phyloP scores from a whole-genome alignment of 2,113 vertebrate genomes.

The Microtus ochrogaster region DNA sequence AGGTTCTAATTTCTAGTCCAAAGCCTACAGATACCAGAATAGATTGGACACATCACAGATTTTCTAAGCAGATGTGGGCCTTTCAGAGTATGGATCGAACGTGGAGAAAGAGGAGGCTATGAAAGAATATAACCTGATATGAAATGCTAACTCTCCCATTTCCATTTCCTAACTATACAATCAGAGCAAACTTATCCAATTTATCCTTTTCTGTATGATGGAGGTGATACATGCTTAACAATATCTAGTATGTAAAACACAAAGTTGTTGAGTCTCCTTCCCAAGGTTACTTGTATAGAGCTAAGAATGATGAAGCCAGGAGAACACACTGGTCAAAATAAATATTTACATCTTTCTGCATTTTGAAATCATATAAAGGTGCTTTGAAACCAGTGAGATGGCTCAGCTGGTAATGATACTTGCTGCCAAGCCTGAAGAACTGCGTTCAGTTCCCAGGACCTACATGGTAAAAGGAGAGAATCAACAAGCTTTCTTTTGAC shows the following conservation, averaged over 20 bases:
- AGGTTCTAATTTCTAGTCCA: slow-evolving; percentile 50
- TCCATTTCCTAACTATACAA: not conserved
- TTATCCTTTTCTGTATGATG: slow-evolving; percentile 23
- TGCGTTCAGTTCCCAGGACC: no score
- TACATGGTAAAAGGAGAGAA: no score
- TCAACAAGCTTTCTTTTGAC: no score
- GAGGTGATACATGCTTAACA: slow-evolving; percentile 18
- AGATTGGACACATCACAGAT: not conserved
- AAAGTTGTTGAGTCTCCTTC: slow-evolving; percentile 11
- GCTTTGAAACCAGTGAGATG: not conserved
- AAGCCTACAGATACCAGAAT: not conserved
- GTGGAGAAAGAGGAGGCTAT: not conserved
- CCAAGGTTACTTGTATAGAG: slow-evolving; percentile 6
- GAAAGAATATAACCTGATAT: not conserved
- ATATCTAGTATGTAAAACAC: not conserved
- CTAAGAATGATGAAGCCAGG: slow-evolving; percentile 36
- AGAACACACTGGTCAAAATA: not conserved
- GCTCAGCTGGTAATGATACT: not conserved
- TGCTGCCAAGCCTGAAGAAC: not conserved
- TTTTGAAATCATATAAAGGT: slow-evolving; percentile 54
- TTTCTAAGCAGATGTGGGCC: slow-evolving; percentile 4
- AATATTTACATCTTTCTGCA: slow-evolving; percentile 17
- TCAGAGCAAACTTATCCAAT: not conserved
- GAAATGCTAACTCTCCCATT: slow-evolving; percentile 40
- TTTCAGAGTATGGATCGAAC: slow-evolving; percentile 4